Base-by-base conservation (phyloP, 2,113 vertebrate species). In the Peromyscus polionotus region DNA sequence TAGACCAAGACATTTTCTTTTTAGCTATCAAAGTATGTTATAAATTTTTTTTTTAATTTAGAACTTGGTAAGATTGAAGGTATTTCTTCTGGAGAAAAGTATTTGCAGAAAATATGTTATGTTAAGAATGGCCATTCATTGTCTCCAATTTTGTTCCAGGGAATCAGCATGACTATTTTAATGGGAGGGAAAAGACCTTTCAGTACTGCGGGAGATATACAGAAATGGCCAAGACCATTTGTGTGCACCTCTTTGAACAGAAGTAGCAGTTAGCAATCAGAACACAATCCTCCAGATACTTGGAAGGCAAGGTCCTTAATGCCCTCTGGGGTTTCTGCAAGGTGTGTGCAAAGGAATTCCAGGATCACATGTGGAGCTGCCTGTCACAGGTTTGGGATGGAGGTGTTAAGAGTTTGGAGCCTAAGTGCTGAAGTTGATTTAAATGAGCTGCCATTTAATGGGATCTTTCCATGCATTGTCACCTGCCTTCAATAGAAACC, bases 391-490 rank as follows among this genome's bases (percentile, higher is more conserved):
- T 39, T 3, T 72, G 39, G 39, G 4, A 12, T 0, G 4, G 10
- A 48, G 17, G 5, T 2, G 36, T 28, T 24, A 0, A 17, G 31
- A 11, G 16, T 33, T 24, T 67, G 8, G 42, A 10, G 8, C 0
- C 3, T 68, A 75, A 12, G 16, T 77, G 19, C 19, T 70, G 39
- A 68, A 68, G n/a, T 26, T 48, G 51, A 7, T 8, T 24, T 48
- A 93, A 75, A 20, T 76, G 16, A 48, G n/a, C 16, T 42, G 17
- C 13, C 48, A 16, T 26, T n/a, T 77, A 77, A 9, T 42, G 4
- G 24, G 57, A 61, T 1, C 0, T 9, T 70, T 59, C 5, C n/a
- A 1, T 10, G 13, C 5, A 24, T 51, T 39, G 2, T 19, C 36
- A 39, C 12, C 17, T 42, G 28, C 11, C 28, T 42, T 59, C 77